These are phyloP conservation scores for Hyalella azteca DNA, from an alignment of 2,888 invertebrate genomes.

Conservation along the genomic window DNA sequence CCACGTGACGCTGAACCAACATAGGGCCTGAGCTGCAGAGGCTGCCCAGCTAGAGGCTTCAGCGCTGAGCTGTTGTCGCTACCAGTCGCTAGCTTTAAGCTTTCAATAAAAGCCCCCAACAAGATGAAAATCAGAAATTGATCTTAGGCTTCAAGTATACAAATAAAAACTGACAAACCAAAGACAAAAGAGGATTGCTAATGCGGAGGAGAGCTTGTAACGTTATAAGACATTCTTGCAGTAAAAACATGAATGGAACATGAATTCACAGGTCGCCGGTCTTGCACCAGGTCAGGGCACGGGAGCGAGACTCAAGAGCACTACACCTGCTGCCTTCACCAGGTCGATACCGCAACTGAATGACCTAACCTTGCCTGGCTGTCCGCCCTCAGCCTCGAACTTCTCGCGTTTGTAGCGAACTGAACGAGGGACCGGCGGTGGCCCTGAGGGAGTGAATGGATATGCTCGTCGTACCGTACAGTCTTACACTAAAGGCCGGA, in stretches of 20 bases:
- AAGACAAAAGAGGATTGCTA: too few species aligned
- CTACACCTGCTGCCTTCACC: slow-evolving; percentile 30
- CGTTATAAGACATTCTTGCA: background rate
- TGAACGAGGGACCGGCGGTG: too few species aligned
- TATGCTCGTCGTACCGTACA: too few species aligned
- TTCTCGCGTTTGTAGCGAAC: background rate
- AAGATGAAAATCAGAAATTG: slow-evolving; percentile 29
- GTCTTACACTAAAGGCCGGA: too few species aligned
- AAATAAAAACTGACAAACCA: too few species aligned
- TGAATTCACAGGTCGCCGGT: slow-evolving; percentile 34
- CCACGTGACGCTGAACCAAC: too few species aligned
- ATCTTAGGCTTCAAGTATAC: background rate
- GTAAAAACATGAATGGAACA: slow-evolving; percentile 29
- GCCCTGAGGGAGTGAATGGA: too few species aligned
- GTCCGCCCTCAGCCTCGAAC: background rate
- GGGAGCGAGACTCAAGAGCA: background rate
- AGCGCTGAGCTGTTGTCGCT: slow-evolving; percentile 1
- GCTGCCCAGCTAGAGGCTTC: background rate
- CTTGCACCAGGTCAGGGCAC: slow-evolving; percentile 21
- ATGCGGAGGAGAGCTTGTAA: too few species aligned
- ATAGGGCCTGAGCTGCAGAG: too few species aligned
- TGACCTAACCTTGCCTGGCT: background rate
- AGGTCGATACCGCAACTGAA: slow-evolving; percentile 28
- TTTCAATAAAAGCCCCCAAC: slow-evolving; percentile 29
- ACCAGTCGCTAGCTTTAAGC: slow-evolving; percentile 28